Evolutionary conservation across 2,888 invertebrate genomes (phyloP).

Genomic region (Heliconius aoede): DNA sequence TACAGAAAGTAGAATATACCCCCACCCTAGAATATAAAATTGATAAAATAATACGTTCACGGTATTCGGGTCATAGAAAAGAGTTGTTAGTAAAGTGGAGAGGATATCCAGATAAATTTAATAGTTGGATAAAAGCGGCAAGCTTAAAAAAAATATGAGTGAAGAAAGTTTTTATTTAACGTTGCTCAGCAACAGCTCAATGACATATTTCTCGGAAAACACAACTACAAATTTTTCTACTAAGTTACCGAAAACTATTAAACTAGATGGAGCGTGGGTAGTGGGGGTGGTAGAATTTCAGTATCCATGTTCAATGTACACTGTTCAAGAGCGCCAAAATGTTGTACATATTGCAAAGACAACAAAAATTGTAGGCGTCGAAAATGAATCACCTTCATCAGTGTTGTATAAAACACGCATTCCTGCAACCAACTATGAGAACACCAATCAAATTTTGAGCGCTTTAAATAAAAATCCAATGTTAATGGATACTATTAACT

Average conservation of each 20-base stretch:
- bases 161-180: slow-evolving; percentile 49
- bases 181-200: slow-evolving; percentile 32
- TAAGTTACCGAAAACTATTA: slow-evolving; percentile 1
- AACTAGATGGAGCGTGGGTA: background rate
- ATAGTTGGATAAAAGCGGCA: slow-evolving; percentile 48
- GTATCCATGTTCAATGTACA: too few relatives aligned
- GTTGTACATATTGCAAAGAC: too few relatives aligned
- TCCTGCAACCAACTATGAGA: too few relatives aligned
- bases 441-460: too few relatives aligned
- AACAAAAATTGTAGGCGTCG: too few relatives aligned
- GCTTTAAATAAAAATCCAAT: too few relatives aligned
- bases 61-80: slow-evolving; percentile 49
- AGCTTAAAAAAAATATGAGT: slow-evolving; percentile 44
- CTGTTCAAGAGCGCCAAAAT: too few relatives aligned
- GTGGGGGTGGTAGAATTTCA: background rate
- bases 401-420: too few relatives aligned
- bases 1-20: slow-evolving; percentile 41
- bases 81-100: slow-evolving; percentile 52
- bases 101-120: slow-evolving; percentile 53
- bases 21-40: slow-evolving; percentile 43
- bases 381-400: too few relatives aligned
- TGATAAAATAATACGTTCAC: slow-evolving; percentile 48
- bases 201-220: slow-evolving; percentile 17
- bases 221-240: background rate
- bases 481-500: too few relatives aligned